Evolutionary conservation across 2,113 vertebrate genomes (phyloP), one percentile per base, ranked within the genome.

Genomic region (Dasyornis broadbenti): DNA sequence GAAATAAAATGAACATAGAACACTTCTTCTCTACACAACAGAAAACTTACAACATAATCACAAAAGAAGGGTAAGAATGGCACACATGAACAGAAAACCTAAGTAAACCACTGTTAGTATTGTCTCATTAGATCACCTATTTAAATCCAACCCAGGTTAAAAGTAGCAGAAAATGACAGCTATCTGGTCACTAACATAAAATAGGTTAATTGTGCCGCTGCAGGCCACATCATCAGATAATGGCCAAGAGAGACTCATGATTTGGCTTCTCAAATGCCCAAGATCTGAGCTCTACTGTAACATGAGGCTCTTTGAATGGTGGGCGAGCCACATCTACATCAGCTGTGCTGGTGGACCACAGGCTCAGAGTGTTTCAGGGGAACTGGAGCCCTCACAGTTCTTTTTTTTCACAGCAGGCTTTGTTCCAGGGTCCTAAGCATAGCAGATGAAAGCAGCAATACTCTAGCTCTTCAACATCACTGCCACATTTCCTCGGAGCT

Each of bases 1-100:
- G 81, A 50, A 96, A 86, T 56, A 72, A 90, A 95, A 91, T 66
- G 15, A 89, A 93, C 50, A 92, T 23, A 57, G 18, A 82, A 82
- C 73, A 89, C 35, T 71, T 89, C 59, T 65, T 83, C 49, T 93
- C 60, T 49, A 60, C 53, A 88, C 23, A 57, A 81, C 64, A 94
- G 35, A 94, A 78, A 86, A 92, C 27, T 53, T 53, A 73, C 11
- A 80, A 69, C 24, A 69, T 8, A 85, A 50, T 72, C 23, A 95
- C 49, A 50, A 80, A 88, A 80, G 42, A 52, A 50, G 69, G 22
- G 27, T n/a, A 89, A 83, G n/a, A 85, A 86, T 5, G 7, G 6
- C 50, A 89, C 33, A 53, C 37, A 70, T 7, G 26, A 70, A 90
- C 40, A 89, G 45, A 72, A 76, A 40, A 63, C 30, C 5, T 27